Evolutionary conservation across 2,888 invertebrate species (phyloP).

Genomic region (Leucania comma): DNA sequence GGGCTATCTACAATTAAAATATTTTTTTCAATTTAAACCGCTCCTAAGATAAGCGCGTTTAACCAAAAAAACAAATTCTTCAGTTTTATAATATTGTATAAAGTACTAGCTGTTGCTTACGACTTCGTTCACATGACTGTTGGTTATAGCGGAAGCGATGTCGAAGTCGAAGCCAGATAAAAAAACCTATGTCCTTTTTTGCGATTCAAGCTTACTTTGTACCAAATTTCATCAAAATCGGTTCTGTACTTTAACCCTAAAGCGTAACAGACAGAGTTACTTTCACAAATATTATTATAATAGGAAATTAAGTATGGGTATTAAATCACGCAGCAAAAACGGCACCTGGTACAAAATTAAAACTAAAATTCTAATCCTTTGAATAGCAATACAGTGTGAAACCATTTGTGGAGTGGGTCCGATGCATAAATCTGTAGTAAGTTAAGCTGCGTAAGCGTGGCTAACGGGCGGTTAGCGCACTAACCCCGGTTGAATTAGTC

Average conservation of each 20-base stretch:
- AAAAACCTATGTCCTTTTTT: background rate
- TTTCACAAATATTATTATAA: no score
- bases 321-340: background rate
- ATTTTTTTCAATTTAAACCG: no score
- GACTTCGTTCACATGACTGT: no score
- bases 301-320: no score
- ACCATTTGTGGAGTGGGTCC: slow-evolving; percentile 64
- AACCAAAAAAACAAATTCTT: no score
- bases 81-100: background rate
- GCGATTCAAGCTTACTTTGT: background rate
- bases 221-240: background rate
- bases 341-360: slow-evolving; percentile 11
- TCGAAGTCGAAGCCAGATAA: no score
- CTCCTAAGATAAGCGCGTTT: no score
- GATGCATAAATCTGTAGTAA: slow-evolving; percentile 76
- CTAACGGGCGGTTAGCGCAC: slow-evolving; percentile 60
- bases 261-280: background rate
- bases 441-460: slow-evolving; percentile 75
- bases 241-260: background rate
- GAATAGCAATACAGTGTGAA: slow-evolving; percentile 60
- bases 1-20: background rate
- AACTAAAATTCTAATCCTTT: slow-evolving; percentile 48
- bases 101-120: background rate
- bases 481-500: slow-evolving; percentile 77
- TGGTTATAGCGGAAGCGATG: no score